A percentile compares a stretch with the other conserved stretches of the same genome.
Conservation (phyloP, 2,888 invertebrate genomes). For the Caenorhabditis angaria region DNA sequence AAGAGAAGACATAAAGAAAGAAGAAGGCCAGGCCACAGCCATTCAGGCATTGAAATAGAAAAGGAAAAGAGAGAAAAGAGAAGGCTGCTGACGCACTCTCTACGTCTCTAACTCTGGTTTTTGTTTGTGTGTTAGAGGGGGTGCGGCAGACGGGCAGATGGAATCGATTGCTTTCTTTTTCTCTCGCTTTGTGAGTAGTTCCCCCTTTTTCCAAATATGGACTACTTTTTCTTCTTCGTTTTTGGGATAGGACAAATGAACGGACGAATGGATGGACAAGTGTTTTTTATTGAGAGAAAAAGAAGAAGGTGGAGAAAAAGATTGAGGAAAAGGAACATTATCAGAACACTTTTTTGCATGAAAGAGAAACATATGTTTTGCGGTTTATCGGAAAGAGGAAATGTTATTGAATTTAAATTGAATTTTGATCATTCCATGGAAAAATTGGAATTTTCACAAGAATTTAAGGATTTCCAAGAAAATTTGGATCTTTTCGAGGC, state of each 20-base stretch:
- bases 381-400: background rate
- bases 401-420: too few relatives aligned
- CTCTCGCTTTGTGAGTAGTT: too few relatives aligned
- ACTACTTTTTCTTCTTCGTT: too few relatives aligned
- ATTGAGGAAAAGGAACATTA: background rate
- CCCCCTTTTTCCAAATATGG: background rate
- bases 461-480: too few relatives aligned
- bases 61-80: background rate
- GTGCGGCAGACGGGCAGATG: background rate
- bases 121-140: background rate
- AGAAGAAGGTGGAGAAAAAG: background rate
- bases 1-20: background rate
- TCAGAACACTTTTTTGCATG: too few relatives aligned
- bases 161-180: background rate
- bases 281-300: too few relatives aligned
- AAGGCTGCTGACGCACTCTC: background rate
- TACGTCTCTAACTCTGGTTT: background rate
- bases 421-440: too few relatives aligned
- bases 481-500: too few relatives aligned
- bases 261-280: background rate
- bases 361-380: background rate
- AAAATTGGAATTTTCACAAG: too few relatives aligned
- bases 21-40: background rate
- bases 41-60: background rate
- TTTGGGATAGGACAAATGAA: slow-evolving; percentile 1